Base-by-base conservation (phyloP, 2,113 vertebrate species). In the Notarius lentiginosus region DNA sequence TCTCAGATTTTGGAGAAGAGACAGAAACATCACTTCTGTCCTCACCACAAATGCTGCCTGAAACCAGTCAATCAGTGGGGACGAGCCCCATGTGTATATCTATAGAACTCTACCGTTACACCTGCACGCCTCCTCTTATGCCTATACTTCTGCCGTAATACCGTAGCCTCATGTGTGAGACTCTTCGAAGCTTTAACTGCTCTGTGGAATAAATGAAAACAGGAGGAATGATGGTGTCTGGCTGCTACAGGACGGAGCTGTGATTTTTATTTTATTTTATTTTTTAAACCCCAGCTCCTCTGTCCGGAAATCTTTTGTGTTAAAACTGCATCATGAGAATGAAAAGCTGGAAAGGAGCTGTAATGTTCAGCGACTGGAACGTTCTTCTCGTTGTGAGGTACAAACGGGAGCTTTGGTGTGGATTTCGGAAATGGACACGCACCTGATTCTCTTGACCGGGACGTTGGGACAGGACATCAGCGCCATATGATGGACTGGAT, bases 41-140 rank as follows among this genome's bases (percentile, higher is more conserved):
- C 80, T 77, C 51, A 65, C 84, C 68, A 55, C 58, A 81, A 88
- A 70, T 82, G 87, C 87, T 89, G 89, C 89, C 87, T 90, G 75
- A 88, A 83, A 66, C 63, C 77, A 86, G 53, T 68, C 86, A 84
- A 76, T 65, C 84, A 18, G 17, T 20, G 76, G 55, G 53, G 47
- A 60, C 82, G 6, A 81, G 47, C 84, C 27, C 75, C 20, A 7
- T 61, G 30, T 61, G 17, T 68, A 82, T 82, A 60, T 70, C 76
- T 79, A 58, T 30, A 72, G 17, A 34, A 56, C 53, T 73, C 58
- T 41, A 84, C 79, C 27, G 34, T 75, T 84, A 61, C 55, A 60
- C 66, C 79, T 65, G n/a, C 60, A 58, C 77, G 41, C 79, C 77
- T 86, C 63, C 65, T 80, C 14, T 72, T 86, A 80, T 14, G 30